phyloP scores from a whole-genome alignment of 2,888 invertebrate species.

The Notocelia uddmanniana region DNA sequence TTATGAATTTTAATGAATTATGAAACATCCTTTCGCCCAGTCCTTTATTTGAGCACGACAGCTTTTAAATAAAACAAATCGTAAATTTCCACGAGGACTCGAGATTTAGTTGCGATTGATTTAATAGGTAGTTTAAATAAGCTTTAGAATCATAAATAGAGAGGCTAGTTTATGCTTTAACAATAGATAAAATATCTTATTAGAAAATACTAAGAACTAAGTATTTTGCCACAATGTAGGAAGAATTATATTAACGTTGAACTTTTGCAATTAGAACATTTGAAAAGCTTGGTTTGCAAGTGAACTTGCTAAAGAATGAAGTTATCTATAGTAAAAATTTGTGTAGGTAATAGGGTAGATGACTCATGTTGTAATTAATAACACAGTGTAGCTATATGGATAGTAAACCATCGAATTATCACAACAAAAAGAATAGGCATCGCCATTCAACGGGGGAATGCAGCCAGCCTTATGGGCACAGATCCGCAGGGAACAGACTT shows the following conservation, averaged over 20 bases:
- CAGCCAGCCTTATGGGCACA: too few relatives aligned
- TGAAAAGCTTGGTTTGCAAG: not conserved
- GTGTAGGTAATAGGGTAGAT: too few relatives aligned
- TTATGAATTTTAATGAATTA: slow-evolving; percentile 10
- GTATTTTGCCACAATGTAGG: not conserved
- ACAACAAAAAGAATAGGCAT: too few relatives aligned
- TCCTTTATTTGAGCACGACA: slow-evolving; percentile 60
- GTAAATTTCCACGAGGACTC: slow-evolving; percentile 64
- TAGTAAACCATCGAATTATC: too few relatives aligned
- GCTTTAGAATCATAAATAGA: slow-evolving; percentile 50
- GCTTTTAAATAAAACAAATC: slow-evolving; percentile 47
- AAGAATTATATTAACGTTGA: not conserved
- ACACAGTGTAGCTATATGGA: too few relatives aligned
- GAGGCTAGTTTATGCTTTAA: slow-evolving; percentile 49
- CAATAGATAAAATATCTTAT: slow-evolving; percentile 37
- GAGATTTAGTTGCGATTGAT: slow-evolving; percentile 42
- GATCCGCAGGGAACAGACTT: too few relatives aligned
- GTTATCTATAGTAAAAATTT: not conserved
- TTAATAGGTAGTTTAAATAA: slow-evolving; percentile 47
- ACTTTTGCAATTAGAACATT: not conserved
- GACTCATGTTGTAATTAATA: too few relatives aligned
- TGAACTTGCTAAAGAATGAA: not conserved
- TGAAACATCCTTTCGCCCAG: slow-evolving; percentile 2
- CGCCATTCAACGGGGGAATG: too few relatives aligned
- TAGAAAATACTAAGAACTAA: not conserved